Evolutionary conservation across 2,888 invertebrate genomes (phyloP), one percentile per base, ranked within the genome.

Genomic region (Drosophila anomelani): DNA sequence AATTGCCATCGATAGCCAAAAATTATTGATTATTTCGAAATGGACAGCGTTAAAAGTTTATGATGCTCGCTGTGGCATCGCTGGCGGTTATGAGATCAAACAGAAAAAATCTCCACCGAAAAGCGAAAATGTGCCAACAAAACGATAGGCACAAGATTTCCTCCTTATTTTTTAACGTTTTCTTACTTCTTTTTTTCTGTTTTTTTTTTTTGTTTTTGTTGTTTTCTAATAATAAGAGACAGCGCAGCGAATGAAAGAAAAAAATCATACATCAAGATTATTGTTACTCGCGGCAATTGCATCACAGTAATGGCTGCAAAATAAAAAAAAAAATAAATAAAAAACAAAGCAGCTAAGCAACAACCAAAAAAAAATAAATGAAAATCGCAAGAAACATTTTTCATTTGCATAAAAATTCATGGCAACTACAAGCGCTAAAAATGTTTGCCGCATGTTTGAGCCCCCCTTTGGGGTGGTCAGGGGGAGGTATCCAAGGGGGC

Each of bases 71-170:
- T 49, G 53, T 53, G 72, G 76, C 55, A 83, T 87, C 88, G 83
- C 88, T 80, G 87, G 80, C 87, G 84, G 89, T 89, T 87, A 89
- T 87, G 85, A 89, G 85, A 87, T 89, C 88, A 86, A 86, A 89
- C 85, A 86, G 47, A 47, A 69, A 36, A 68, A 56, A 26, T 17
- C 12, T 39, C 38, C 46, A 13, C 20, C 12, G 29, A 51, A 66
- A 87, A 82, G 85, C 89, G 89, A 85, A 73, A 73, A 69, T 86
- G 86, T 75, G 70, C 76, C 85, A 85, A 88, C 89, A 88, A 88
- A 81, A 86, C 85, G 87, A 85, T 88, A 68, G 76, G 38, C 61
- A 43, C 57, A 62, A 61, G 74, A 75, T 75, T 75, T 75, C 75
- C 75, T 75, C 74, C 58, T 81, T 82, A 54, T 43, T 36, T 72